These are phyloP conservation scores for Euthynnus affinis DNA, from an alignment of 2,797 vertebrate genomes.

Conservation along the genomic window DNA sequence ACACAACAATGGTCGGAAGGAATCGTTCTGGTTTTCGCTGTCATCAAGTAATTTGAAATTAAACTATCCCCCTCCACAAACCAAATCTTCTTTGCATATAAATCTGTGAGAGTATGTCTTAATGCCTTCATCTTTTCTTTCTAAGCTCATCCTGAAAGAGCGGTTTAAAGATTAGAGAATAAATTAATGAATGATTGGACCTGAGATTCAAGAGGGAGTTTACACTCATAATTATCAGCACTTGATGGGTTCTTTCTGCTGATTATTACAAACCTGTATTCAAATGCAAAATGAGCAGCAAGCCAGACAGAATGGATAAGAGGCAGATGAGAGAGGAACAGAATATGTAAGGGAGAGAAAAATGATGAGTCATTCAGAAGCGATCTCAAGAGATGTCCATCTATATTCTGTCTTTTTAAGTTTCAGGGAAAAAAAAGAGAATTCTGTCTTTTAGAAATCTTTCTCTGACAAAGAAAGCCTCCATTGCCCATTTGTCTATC, in stretches of 20 bases:
- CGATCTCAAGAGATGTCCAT: conserved; percentile 32
- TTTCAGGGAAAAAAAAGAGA: not conserved
- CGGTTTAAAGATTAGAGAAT: not conserved
- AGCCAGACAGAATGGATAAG: conserved; percentile 2
- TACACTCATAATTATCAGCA: conserved; percentile 27
- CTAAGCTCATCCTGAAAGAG: not conserved
- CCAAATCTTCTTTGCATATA: not conserved
- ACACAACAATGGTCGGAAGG: not conserved
- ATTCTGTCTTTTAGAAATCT: not conserved
- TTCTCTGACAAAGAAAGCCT: too few relatives aligned
- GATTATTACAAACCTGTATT: conserved; percentile 22
- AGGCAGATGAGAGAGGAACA: not conserved
- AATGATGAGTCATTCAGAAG: conserved; percentile 52
- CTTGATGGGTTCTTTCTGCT: not conserved
- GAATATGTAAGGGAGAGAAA: conserved; percentile 20
- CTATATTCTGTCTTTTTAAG: conserved; percentile 20
- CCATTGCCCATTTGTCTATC: too few relatives aligned
- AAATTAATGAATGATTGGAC: not conserved
- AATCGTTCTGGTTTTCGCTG: not conserved
- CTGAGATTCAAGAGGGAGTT: conserved; percentile 16
- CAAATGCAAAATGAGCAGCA: conserved; percentile 24
- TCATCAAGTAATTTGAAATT: not conserved
- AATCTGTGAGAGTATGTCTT: not conserved
- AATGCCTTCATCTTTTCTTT: not conserved
- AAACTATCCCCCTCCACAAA: not conserved